A percentile compares a stretch with the other conserved stretches of the same genome.
Conservation (phyloP, 2,888 invertebrate genomes). For the Hanleya hanleyi region DNA sequence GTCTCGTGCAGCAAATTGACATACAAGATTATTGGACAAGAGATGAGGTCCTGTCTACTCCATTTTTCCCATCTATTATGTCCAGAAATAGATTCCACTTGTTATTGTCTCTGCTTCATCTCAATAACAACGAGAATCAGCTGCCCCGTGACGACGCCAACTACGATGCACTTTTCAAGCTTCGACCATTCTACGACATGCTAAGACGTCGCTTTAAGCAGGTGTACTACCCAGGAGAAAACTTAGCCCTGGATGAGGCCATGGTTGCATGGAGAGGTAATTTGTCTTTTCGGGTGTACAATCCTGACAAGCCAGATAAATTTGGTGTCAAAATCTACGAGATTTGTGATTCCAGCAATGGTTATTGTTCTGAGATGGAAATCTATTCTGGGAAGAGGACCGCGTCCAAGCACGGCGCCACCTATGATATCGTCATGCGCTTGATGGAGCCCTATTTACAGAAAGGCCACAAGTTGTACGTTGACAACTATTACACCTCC, state of each 20-base stretch:
- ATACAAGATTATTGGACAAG: conserved; percentile 23
- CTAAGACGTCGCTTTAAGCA: conserved; percentile 8
- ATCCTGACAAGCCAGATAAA: conserved; percentile 37
- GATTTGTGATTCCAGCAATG: conserved; percentile 32
- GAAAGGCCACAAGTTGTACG: conserved; percentile 17
- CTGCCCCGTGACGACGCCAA: conserved; percentile 21
- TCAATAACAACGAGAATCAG: conserved; percentile 17
- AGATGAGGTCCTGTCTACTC: conserved; percentile 13
- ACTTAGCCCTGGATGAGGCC: conserved; percentile 36
- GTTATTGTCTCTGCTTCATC: conserved; percentile 29
- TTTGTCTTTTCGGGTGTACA: conserved; percentile 33
- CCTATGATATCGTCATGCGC: conserved; percentile 31
- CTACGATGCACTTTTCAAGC: conserved; percentile 31
- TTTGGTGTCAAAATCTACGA: conserved; percentile 39
- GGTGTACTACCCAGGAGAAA: conserved; percentile 21
- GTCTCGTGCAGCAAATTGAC: conserved; percentile 15
- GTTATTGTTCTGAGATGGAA: conserved; percentile 26
- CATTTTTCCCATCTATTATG: conserved; percentile 22
- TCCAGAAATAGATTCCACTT: conserved; percentile 24
- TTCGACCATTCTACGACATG: conserved; percentile 26
- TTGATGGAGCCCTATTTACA: conserved; percentile 19
- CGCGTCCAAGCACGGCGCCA: conserved; percentile 22
- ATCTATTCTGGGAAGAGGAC: conserved; percentile 32
- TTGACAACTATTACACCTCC: conserved; percentile 31
- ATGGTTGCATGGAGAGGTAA: conserved; percentile 37